Evolutionary conservation across 2,113 vertebrate species (phyloP), one percentile per base, ranked within the genome.

Genomic region (Hippopotamus amphibius): DNA sequence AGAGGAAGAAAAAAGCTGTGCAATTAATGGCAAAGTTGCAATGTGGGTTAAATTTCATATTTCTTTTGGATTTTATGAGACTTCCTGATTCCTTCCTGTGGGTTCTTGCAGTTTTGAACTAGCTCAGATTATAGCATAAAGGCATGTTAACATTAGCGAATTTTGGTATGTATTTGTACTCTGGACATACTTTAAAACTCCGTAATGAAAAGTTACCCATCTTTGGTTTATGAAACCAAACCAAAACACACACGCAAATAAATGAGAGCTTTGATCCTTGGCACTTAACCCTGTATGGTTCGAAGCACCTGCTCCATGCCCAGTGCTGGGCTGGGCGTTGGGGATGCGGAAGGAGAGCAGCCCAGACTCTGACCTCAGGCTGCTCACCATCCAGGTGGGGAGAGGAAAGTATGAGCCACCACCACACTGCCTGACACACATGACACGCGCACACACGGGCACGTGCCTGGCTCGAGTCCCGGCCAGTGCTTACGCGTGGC

Each of bases 31-130:
- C 77, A 84, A 80, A 87, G 71, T 41, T 50, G 53, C 22, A 82
- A 74, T 46, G 85, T 1, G 43, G 13, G 33, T 68, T 68, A 83
- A 86, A 89, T 85, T 92, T 95, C 68, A 92, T 30, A 26, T 48
- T 95, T 94, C 37, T 91, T 88, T 92, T 43, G 46, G 41, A 89
- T 92, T 83, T 74, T 81, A 50, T 85, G 68, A 91, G 57, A 83
- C 33, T 74, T 85, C 71, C 37, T 22, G 8, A 89, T 88, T 79
- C n/a, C 7, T 94, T 95, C 82, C 66, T 68, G 66, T 8, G 71
- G 41, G 28, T 55, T 28, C 93, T 74, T 79, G 15, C 46, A 66
- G 79, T 93, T 95, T 88, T 74, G 3, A 77, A 83, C 57, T 82
- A 76, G 30, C 46, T 94, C 55, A 59, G 43, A 74, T 77, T 37